Evolutionary conservation across 2,113 vertebrate species (phyloP), one percentile per base, ranked within the genome.

Genomic region (Empidonax alnorum): DNA sequence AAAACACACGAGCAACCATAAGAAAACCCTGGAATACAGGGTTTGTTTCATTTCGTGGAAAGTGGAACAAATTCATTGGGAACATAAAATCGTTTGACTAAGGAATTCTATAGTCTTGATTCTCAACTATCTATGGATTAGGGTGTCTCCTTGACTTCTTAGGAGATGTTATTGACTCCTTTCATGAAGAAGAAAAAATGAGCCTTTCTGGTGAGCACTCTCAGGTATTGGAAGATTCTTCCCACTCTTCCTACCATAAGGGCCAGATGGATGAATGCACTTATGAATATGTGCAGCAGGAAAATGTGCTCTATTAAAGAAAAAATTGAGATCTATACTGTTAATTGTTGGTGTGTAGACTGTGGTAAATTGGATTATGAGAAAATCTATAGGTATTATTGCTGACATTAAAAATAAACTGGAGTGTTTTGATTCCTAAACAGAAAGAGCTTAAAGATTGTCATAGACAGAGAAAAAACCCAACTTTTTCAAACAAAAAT

Each of bases 21-120:
- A 50, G 33, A 65, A 42, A 87, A 75, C 55, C 0, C 0, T 42
- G 42, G 56, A 84, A 76, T 5, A 9, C 20, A 37, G 1, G 1
- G 4, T 6, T 61, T 33, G 5, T 65, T 44, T 49, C 17, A 28
- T 59, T 79, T 71, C 37, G 12, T 46, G 16, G 16, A 69, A 82
- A 37, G 10, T 0, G 0, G 35, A 46, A 50, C 2, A 75, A 56
- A 56, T 42, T 56, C 8, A 42, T 12, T 52, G 30, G 6, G 23
- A 79, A n/a, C 4, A 27, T 28, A 3, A 55, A 86, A 33, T 55
- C 6, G 33, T 39, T 68, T 77, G 11, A 49, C 18, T 35, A 33
- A 44, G 19, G 39, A 91, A 66, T 68, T 39, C 9, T 39, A 7
- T 23, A 47, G 9, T 28, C 30, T 72, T 27, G 1, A 24, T 71